Percentiles rank a stretch among this genome's conserved stretches.
Conservation (phyloP, 2,113 vertebrate genomes). For the Laticauda laticaudata region DNA sequence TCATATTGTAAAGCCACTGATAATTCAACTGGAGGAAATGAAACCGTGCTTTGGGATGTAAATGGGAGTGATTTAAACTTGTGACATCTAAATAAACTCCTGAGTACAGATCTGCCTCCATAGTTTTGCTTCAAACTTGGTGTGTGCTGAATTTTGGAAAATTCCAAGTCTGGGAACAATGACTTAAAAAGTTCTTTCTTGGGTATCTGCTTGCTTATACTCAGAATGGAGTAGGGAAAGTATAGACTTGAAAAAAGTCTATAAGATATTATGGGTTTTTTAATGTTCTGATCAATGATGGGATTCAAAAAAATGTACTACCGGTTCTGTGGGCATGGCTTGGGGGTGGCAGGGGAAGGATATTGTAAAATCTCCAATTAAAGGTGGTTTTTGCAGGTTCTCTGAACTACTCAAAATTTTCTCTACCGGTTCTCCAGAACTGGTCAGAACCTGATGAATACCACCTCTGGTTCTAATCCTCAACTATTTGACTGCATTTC, state of each 20-base stretch:
- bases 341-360: too few relatives aligned
- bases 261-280: not conserved
- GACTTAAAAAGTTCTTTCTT: not conserved
- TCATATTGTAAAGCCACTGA: conserved; percentile 66
- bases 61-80: conserved; percentile 58
- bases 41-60: conserved; percentile 55
- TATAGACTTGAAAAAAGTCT: not conserved
- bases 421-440: too few relatives aligned
- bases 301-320: too few relatives aligned
- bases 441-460: too few relatives aligned
- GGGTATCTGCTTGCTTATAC: not conserved
- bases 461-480: not conserved
- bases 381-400: too few relatives aligned
- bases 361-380: too few relatives aligned
- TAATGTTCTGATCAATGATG: too few relatives aligned
- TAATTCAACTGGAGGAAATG: conserved; percentile 60
- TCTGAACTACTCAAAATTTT: too few relatives aligned
- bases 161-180: not conserved
- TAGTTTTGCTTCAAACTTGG: not conserved
- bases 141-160: not conserved
- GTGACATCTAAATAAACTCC: conserved; percentile 69
- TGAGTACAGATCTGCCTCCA: conserved; percentile 59
- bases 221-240: not conserved
- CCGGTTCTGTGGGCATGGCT: too few relatives aligned
- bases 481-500: not conserved